Percentiles rank a stretch among this genome's conserved stretches.
These are phyloP conservation scores for Alces alces DNA, from an alignment of 2,113 vertebrate species.

Conservation along the genomic window DNA sequence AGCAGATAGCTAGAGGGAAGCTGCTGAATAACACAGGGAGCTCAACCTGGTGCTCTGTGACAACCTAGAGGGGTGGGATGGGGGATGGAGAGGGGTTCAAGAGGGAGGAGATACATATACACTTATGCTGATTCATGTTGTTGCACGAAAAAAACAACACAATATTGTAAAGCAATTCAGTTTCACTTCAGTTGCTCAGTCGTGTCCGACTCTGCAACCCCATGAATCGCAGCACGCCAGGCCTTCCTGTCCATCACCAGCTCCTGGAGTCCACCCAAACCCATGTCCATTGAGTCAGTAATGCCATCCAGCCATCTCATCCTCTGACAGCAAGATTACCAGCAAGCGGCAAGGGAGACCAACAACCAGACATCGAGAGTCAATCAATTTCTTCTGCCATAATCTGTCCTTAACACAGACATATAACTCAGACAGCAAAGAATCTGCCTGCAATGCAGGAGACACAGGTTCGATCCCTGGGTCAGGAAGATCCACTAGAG, in stretches of 20 bases:
- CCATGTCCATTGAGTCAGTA: too few relatives aligned
- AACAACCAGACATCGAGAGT: background rate
- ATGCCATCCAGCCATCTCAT: too few relatives aligned
- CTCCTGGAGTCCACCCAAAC: too few relatives aligned
- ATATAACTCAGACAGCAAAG: background rate
- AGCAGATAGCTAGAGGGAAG: background rate
- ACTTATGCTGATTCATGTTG: background rate
- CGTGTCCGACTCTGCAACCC: too few relatives aligned
- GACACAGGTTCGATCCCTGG: background rate
- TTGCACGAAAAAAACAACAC: background rate
- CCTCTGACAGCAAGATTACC: background rate
- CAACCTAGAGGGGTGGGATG: background rate
- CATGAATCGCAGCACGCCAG: too few relatives aligned
- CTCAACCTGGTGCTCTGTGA: background rate
- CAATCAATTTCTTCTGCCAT: background rate
- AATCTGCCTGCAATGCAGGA: background rate
- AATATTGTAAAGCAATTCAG: background rate
- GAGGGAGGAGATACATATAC: background rate
- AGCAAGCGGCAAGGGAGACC: too few relatives aligned
- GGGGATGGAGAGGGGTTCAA: background rate
- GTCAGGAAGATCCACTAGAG: rapidly evolving
- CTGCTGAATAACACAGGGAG: background rate
- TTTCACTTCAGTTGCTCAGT: too few relatives aligned
- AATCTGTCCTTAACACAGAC: background rate
- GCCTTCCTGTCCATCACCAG: too few relatives aligned